Evolutionary conservation across 2,113 vertebrate genomes (phyloP).

Genomic region (Myotis davidii): DNA sequence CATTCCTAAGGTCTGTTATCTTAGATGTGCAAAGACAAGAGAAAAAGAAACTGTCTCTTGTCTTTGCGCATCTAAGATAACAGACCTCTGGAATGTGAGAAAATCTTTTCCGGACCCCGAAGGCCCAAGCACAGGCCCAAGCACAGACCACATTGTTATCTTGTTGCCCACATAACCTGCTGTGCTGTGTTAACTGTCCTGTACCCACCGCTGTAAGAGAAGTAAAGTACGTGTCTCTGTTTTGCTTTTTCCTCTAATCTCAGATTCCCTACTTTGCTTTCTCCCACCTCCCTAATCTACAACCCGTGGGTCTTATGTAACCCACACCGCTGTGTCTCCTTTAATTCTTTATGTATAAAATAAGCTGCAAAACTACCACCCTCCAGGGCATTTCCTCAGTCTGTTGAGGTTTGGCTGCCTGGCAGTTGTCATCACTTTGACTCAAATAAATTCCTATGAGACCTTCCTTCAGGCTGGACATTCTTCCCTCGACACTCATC

Average conservation of each 20-base stretch:
- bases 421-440: background rate
- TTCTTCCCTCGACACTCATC: background rate
- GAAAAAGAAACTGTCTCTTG: background rate
- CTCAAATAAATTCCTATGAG: background rate
- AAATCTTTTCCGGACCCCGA: background rate
- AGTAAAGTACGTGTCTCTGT: background rate
- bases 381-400: background rate
- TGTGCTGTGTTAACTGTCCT: background rate
- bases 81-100: background rate
- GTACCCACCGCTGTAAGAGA: background rate
- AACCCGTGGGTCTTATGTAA: background rate
- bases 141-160: background rate
- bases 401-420: background rate
- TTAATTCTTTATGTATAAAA: background rate
- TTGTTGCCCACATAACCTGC: background rate
- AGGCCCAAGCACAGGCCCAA: too few species aligned
- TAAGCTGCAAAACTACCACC: background rate
- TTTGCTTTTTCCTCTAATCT: background rate
- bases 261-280: background rate
- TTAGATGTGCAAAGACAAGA: too few species aligned
- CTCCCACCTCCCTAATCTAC: background rate
- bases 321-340: background rate
- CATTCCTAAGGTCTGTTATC: background rate
- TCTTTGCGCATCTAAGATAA: background rate
- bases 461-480: background rate